Conservation (phyloP, 2,888 invertebrate genomes). For the Eupithecia centaureata region DNA sequence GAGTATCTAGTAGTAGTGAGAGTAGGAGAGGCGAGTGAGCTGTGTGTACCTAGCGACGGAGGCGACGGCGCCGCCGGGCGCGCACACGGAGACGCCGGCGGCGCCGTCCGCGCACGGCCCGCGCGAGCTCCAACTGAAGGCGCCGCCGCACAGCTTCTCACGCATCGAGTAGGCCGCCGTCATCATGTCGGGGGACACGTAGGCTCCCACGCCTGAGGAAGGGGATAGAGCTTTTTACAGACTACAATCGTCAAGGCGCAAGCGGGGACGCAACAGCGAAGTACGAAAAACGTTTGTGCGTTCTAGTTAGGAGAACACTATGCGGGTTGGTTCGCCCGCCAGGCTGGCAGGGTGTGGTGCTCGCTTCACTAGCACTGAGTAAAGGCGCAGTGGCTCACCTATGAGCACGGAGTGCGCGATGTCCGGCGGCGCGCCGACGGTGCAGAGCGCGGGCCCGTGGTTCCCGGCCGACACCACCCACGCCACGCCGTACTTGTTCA, state of each 20-base stretch:
- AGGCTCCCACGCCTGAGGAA: slow-evolving; percentile 94
- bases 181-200: slow-evolving; percentile 99
- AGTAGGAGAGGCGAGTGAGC: no score
- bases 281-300: not conserved
- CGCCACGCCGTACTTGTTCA: slow-evolving; percentile 95
- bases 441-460: slow-evolving; percentile 96
- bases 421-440: slow-evolving; percentile 95
- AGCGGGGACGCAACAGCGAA: not conserved
- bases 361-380: not conserved
- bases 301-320: not conserved
- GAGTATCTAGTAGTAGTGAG: no score
- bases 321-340: not conserved
- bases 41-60: slow-evolving; percentile 84
- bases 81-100: slow-evolving; percentile 93
- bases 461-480: slow-evolving; percentile 98
- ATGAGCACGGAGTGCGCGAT: slow-evolving; percentile 93
- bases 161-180: slow-evolving; percentile 96
- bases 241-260: not conserved
- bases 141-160: slow-evolving; percentile 91
- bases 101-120: slow-evolving; percentile 95
- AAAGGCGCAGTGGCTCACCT: slow-evolving; percentile 81
- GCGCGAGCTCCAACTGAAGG: slow-evolving; percentile 96
- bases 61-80: slow-evolving; percentile 97
- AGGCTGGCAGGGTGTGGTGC: not conserved
- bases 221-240: slow-evolving; percentile 65